phyloP scores from a whole-genome alignment of 2,113 vertebrate genomes.

The Synchiropus splendidus region DNA sequence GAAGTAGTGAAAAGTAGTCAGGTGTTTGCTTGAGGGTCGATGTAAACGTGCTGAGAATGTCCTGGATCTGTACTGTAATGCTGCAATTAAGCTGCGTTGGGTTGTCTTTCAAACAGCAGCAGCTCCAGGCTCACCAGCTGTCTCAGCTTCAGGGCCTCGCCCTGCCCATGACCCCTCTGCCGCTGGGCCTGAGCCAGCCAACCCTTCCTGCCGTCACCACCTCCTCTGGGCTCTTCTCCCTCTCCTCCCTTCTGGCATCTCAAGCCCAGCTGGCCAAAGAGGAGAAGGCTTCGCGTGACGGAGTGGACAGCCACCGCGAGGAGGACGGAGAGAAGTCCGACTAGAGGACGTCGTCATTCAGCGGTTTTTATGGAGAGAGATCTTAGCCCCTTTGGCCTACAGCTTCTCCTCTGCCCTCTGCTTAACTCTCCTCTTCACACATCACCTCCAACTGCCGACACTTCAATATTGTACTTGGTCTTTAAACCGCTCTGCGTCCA shows the following conservation, averaged over 20 bases:
- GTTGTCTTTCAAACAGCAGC: conserved; percentile 79
- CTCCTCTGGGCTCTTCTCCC: conserved; percentile 85
- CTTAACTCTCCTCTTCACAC: too few species aligned
- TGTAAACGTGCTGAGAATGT: too few species aligned
- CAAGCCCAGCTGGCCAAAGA: conserved; percentile 95
- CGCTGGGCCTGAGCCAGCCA: conserved; percentile 84
- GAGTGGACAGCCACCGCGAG: conserved; percentile 81
- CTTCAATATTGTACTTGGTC: too few species aligned
- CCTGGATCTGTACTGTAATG: not conserved
- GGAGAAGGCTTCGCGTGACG: conserved; percentile 86
- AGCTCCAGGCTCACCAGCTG: conserved; percentile 98
- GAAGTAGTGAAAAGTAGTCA: too few species aligned
- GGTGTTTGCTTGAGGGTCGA: conserved; percentile 1
- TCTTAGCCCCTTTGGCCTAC: too few species aligned
- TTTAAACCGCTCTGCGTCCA: too few species aligned
- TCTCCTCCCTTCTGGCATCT: conserved; percentile 86
- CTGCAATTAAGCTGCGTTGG: conserved; percentile 34
- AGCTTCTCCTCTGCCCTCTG: too few species aligned
- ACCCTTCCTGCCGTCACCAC: conserved; percentile 82
- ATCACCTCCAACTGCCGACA: too few species aligned
- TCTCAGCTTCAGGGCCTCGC: conserved; percentile 96
- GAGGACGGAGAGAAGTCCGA: conserved; percentile 94
- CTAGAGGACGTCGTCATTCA: conserved; percentile 54
- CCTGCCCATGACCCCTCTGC: conserved; percentile 88
- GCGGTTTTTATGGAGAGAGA: too few species aligned